Conservation (phyloP, 2,113 vertebrate species). For the Sapayoa aenigma region DNA sequence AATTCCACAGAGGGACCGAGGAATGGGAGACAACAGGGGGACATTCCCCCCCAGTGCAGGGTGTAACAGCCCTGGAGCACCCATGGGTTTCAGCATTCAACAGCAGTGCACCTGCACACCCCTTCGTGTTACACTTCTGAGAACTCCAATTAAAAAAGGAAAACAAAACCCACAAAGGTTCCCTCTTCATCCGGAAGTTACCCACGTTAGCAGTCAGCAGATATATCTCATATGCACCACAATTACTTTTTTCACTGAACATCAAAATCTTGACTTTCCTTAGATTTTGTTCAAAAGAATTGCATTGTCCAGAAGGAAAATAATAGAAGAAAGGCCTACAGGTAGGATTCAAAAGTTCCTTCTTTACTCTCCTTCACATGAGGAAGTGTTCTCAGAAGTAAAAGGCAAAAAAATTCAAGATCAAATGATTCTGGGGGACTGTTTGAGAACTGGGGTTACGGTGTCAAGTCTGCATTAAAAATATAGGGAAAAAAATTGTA, state of each 20-base stretch:
- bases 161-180: background rate
- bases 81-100: background rate
- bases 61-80: background rate
- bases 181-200: background rate
- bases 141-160: background rate
- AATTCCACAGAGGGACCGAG: background rate
- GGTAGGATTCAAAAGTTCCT: background rate
- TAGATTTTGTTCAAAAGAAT: background rate
- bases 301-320: background rate
- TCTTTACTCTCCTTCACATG: background rate
- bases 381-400: background rate
- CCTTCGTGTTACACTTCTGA: background rate
- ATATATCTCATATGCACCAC: background rate
- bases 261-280: background rate
- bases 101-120: background rate
- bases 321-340: background rate
- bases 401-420: background rate
- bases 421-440: background rate
- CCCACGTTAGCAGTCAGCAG: background rate
- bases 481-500: background rate
- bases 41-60: background rate
- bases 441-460: background rate
- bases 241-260: background rate
- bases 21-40: background rate
- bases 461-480: background rate